Evolutionary conservation across 2,797 vertebrate genomes (phyloP).

Genomic region (Sebastes diaconus): DNA sequence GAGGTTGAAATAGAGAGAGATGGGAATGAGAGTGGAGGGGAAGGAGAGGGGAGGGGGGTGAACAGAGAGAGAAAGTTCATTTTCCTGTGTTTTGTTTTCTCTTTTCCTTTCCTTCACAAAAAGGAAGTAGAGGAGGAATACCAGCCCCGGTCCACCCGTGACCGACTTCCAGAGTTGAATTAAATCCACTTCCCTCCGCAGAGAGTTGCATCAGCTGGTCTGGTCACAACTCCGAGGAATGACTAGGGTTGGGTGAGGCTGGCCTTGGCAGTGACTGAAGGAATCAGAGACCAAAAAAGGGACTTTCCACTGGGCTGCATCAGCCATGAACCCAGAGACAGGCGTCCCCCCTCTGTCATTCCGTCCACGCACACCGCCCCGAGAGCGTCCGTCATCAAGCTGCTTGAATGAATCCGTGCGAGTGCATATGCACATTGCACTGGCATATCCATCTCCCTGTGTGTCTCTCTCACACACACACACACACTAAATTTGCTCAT

Average conservation of each 20-base stretch:
- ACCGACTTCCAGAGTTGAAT: constrained; percentile 47
- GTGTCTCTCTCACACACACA: background rate
- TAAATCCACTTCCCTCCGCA: constrained; percentile 38
- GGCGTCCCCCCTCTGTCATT: constrained; percentile 12
- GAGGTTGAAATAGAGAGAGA: constrained; percentile 2
- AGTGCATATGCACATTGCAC: background rate
- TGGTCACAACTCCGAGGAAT: constrained; percentile 35
- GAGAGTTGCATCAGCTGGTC: constrained; percentile 48
- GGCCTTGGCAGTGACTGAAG: constrained; percentile 29
- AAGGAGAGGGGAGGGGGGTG: background rate
- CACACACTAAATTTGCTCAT: background rate
- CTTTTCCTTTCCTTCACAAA: constrained; percentile 26
- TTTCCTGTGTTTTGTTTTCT: constrained; percentile 48
- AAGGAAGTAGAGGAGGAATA: constrained; percentile 44
- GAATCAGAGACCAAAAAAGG: constrained; percentile 37
- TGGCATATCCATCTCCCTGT: background rate
- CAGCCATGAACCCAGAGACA: constrained; percentile 23
- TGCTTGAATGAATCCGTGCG: background rate
- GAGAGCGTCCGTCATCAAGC: constrained; percentile 4
- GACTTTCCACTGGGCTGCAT: constrained; percentile 57
- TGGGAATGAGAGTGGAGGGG: background rate
- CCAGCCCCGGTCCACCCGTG: background rate
- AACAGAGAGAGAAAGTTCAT: constrained; percentile 35
- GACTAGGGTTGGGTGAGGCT: constrained; percentile 32
- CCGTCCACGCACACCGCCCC: background rate